Percentiles rank a stretch among this genome's conserved stretches.
phyloP scores from a whole-genome alignment of 2,113 vertebrate genomes.

The Pica pica region DNA sequence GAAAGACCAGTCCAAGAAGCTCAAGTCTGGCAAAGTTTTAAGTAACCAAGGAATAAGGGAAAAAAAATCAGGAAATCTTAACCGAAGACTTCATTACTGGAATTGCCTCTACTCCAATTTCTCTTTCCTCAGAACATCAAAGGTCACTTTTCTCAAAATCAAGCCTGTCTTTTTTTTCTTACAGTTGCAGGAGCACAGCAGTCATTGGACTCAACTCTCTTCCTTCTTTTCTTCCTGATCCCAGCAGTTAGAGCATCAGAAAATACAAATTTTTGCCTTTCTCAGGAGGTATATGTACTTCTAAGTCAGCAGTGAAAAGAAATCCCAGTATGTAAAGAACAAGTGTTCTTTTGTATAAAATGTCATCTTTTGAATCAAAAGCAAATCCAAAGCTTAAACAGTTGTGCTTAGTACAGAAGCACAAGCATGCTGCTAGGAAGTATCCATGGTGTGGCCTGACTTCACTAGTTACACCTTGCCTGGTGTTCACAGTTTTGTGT shows the following conservation, averaged over 20 bases:
- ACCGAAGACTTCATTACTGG: not conserved
- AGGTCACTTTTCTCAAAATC: not conserved
- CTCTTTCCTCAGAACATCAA: not conserved
- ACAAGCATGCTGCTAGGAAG: not conserved
- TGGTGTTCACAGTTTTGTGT: not conserved
- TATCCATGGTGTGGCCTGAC: fast-evolving
- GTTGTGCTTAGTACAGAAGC: not conserved
- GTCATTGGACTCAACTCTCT: not conserved
- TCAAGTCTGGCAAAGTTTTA: not conserved
- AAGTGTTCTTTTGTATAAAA: not conserved
- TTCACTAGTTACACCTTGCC: not conserved
- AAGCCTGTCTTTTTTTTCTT: not conserved
- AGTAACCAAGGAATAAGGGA: not conserved
- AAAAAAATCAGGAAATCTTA: not conserved
- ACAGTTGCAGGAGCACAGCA: not conserved
- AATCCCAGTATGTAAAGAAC: not conserved
- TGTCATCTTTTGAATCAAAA: not conserved
- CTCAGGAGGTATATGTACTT: not conserved
- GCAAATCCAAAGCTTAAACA: not conserved
- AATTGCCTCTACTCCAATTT: not conserved
- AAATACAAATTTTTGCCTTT: not conserved
- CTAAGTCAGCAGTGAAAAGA: not conserved
- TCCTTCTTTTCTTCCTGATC: not conserved
- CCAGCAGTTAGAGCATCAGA: not conserved
- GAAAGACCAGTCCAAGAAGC: not conserved